Evolutionary conservation across 2,888 invertebrate genomes (phyloP).

Genomic region (Nomada hirtipes): DNA sequence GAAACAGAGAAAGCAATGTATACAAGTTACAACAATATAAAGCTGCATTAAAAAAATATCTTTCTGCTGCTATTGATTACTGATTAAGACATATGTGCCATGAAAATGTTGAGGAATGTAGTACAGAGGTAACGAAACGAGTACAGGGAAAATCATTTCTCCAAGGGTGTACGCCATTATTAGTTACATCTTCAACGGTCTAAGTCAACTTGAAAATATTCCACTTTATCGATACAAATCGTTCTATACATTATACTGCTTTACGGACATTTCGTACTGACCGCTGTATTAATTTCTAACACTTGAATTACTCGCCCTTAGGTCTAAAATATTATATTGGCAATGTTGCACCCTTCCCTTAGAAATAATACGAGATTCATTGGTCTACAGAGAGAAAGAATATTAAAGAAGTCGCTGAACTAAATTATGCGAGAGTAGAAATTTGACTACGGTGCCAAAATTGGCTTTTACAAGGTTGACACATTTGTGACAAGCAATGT

Average conservation of each 20-base stretch:
- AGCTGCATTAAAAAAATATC: not conserved
- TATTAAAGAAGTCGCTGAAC: not conserved
- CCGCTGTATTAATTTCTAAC: too few relatives aligned
- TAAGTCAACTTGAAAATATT: too few relatives aligned
- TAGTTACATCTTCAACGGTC: too few relatives aligned
- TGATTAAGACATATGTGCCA: too few relatives aligned
- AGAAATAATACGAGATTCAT: constrained; percentile 4
- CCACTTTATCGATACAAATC: too few relatives aligned
- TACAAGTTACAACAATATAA: not conserved
- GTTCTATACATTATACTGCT: too few relatives aligned
- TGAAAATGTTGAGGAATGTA: too few relatives aligned
- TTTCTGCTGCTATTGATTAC: not conserved
- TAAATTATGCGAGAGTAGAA: not conserved
- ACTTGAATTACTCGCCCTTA: too few relatives aligned
- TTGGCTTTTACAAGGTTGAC: constrained; percentile 68
- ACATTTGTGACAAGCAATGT: constrained; percentile 78
- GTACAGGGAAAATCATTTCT: too few relatives aligned
- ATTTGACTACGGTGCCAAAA: constrained; percentile 66
- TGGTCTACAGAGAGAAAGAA: not conserved
- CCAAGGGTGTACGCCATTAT: too few relatives aligned
- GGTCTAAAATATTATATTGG: not conserved
- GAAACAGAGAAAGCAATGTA: constrained; percentile 40
- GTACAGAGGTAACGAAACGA: too few relatives aligned
- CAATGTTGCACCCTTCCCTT: not conserved
- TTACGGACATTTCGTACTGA: too few relatives aligned